Percentiles rank a stretch among this genome's conserved stretches.
Conservation (phyloP, 1,140 invertebrate genomes). For the Calycopis cecrops region DNA sequence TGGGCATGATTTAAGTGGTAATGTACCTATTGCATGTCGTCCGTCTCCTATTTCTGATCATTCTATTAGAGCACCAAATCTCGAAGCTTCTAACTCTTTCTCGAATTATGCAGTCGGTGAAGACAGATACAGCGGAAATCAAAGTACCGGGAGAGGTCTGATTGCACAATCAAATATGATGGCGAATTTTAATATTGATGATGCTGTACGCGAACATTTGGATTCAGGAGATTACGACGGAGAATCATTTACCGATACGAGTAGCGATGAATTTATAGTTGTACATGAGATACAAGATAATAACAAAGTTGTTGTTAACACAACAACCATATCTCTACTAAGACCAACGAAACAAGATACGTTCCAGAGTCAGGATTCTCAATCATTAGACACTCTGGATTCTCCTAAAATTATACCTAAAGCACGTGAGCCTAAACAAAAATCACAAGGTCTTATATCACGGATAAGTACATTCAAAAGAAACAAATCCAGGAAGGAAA, state of each 20-base stretch:
- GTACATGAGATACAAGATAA: constrained; percentile 36
- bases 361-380: constrained; percentile 14
- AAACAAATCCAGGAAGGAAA: constrained; percentile 8
- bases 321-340: constrained; percentile 11
- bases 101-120: constrained; percentile 53
- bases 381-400: constrained; percentile 13
- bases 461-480: constrained; percentile 28
- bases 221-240: constrained; percentile 59
- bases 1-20: constrained; percentile 63
- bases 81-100: constrained; percentile 56
- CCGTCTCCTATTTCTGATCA: constrained; percentile 54
- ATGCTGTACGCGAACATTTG: constrained; percentile 56
- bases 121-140: constrained; percentile 46
- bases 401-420: constrained; percentile 9
- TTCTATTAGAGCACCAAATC: constrained; percentile 46
- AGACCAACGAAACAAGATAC: constrained; percentile 11
- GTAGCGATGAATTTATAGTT: constrained; percentile 54
- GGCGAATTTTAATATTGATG: constrained; percentile 65
- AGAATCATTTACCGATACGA: constrained; percentile 59
- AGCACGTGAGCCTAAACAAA: constrained; percentile 14
- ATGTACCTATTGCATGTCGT: constrained; percentile 55
- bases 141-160: constrained; percentile 46
- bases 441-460: constrained; percentile 24
- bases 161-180: constrained; percentile 63
- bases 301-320: constrained; percentile 27